Percentiles rank a stretch among this genome's conserved stretches.
Evolutionary conservation across 92 coral and sea anemone species (phyloP).

Genomic region (Epizoanthus stellaris): DNA sequence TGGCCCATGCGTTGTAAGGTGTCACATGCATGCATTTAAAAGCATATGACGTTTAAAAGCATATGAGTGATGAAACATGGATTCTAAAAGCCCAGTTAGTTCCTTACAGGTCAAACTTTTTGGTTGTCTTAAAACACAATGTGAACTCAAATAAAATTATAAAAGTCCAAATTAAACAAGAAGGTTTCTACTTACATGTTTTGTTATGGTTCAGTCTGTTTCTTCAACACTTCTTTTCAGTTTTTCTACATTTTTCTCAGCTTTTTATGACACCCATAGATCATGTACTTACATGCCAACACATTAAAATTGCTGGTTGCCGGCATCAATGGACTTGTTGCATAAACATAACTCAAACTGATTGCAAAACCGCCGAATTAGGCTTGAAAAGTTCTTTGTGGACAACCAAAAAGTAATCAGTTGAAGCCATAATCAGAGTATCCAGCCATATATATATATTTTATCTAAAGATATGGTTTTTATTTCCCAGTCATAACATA

Average conservation of each 20-base stretch:
- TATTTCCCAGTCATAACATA: no score
- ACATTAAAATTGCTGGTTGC: neutral
- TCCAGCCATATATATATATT: neutral
- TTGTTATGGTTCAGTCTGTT: no score
- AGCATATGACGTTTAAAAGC: neutral
- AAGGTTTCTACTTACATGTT: no score
- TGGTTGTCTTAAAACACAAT: neutral
- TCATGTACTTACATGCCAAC: neutral
- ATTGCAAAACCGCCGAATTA: neutral
- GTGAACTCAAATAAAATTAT: no score
- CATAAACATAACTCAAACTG: neutral
- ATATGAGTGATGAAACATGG: slow-evolving; percentile 21
- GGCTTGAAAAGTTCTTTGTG: neutral
- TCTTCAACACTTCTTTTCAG: no score
- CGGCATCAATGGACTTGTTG: no score
- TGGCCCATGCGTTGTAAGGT: neutral
- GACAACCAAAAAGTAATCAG: neutral
- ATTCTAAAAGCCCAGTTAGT: slow-evolving; percentile 2
- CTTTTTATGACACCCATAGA: neutral
- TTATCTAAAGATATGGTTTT: no score
- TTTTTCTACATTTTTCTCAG: no score
- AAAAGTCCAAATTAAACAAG: no score
- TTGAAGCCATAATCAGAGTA: neutral
- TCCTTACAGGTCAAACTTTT: neutral
- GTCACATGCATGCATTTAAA: neutral